Evolutionary conservation across 2,888 invertebrate species (phyloP), one percentile per base, ranked within the genome.

Genomic region (Dexiosoma caninum): DNA sequence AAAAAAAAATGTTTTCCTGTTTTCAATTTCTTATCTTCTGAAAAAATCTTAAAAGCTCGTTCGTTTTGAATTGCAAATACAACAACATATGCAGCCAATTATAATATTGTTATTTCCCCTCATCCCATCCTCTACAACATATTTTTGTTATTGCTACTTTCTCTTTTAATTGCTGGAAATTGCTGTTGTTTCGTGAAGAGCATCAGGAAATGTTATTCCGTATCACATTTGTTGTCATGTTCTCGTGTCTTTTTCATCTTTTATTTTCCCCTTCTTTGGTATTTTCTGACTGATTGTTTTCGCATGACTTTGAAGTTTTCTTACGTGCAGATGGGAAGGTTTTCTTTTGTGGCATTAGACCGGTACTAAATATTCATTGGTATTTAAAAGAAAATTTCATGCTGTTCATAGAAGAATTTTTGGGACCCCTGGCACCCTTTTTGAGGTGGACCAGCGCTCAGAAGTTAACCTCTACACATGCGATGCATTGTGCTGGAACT

Each of bases 21-120:
- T 69, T 57, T 32, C 32, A 35, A 46, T 57, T 69, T 55, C 14
- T 55, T 67, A 46, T 35, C n/a, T 44, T 42, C 14, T 16, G 23
- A 35, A 37, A n/a, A 57, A 27, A 27, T 27, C 27, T 51, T 27
- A 32, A 10, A 32, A 9, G 6, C 14, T 2, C 30, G 12, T 23
- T 6, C 32, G 53, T 21, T 62, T 9, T 21, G 19, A 37, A 27
- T 37, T 62, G 60, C 60, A 53, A 53, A 9, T 55, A 30, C 60
- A 76, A 30, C 60, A 76, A 32, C 64, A 75, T 40, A 79, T 75
- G 79, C 23, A 70, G 10, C 70, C 75, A 79, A 79, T 79, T 57
- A 74, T 12, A n/a, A n/a, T n/a, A 10, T 55, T 40, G 49, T 49
- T 53, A 27, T 49, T 44, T n/a, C 6, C 10, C 0, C 19, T 46